A percentile compares a stretch with the other conserved stretches of the same genome.
Evolutionary conservation across 2,113 vertebrate genomes (phyloP).

Genomic region (Callithrix jacchus): DNA sequence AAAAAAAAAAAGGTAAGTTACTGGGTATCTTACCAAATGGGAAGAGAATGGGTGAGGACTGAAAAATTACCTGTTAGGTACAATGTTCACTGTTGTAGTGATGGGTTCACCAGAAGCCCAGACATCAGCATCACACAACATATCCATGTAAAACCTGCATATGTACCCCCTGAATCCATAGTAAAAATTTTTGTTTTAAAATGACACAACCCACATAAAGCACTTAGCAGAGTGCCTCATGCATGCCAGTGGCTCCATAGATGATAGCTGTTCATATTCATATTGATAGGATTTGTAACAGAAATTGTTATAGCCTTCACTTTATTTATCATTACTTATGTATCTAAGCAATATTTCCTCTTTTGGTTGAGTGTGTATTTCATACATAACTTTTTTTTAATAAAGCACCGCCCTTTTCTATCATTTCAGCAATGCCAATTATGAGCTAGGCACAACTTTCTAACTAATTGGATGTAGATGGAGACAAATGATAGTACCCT

Average conservation of each 20-base stretch:
- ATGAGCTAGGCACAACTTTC: not conserved
- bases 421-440: not conserved
- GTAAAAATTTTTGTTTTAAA: not conserved
- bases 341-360: not conserved
- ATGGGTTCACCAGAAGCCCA: no score
- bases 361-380: not conserved
- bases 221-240: not conserved
- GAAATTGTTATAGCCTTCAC: not conserved
- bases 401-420: not conserved
- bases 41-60: no score
- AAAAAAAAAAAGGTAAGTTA: no score
- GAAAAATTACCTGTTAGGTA: no score
- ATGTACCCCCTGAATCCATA: no score
- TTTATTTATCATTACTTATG: not conserved
- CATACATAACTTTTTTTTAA: not conserved
- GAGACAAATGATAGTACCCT: not conserved
- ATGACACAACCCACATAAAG: not conserved
- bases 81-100: no score
- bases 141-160: no score
- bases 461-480: not conserved
- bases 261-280: not conserved
- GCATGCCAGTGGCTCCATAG: not conserved
- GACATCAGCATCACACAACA: no score
- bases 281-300: not conserved
- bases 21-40: no score